Base-by-base conservation (phyloP, 2,113 vertebrate genomes). In the Thalassarche chlororhynchos region DNA sequence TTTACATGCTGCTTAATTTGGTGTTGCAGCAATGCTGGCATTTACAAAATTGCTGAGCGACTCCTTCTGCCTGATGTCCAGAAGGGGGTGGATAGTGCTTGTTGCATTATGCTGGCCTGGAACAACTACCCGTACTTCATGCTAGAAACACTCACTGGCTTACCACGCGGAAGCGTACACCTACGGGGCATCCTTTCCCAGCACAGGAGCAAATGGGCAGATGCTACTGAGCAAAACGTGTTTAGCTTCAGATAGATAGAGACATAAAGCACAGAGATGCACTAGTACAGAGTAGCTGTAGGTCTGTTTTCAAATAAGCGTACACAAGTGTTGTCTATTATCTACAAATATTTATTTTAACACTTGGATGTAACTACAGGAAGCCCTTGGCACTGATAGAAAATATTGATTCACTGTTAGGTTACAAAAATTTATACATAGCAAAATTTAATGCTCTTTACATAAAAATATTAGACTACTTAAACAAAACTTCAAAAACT, bases 401-500 rank as follows among this genome's bases (percentile, higher is more conserved):
- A 99, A 99, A 99, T 99, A 99, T 98, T 98, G 99, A 99, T 99
- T 99, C 98, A 99, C 98, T 99, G 98, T 98, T 98, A 98, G 97
- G 98, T 98, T 99, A 99, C 99, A 99, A 99, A 99, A 99, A 99
- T 99, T 99, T 99, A 99, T 99, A 99, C 99, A 99, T 99, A 99
- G 98, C 99, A 99, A 99, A 99, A 99, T 99, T 98, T 99, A 99
- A 99, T 99, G 99, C 97, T 98, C 98, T 99, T 99, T 99, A 99
- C 99, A 99, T 98, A 99, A 98, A 98, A 99, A 99, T 98, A 98
- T 98, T 98, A 98, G 98, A 98, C 98, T 98, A 98, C 98, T 97
- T 98, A 97, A 99, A 98, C 98, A 98, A 98, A 98, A 98, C 98
- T 98, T 98, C 96, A 95, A 97, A 98, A 98, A 98, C 97, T 98